Evolutionary conservation across 1,140 invertebrate species (phyloP).

Genomic region (Grapholita molesta): DNA sequence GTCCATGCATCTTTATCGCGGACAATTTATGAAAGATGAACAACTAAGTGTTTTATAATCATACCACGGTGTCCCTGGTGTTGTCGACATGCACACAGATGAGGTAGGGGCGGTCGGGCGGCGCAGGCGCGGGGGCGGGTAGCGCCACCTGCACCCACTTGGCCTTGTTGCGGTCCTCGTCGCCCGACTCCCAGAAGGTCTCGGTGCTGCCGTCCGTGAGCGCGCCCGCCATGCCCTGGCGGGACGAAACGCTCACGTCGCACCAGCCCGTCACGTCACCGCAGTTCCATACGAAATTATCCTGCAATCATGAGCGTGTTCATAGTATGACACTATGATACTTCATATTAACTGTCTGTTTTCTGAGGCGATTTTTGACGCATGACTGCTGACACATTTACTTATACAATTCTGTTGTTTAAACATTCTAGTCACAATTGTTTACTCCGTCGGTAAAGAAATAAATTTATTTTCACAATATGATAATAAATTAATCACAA

Average conservation of each 20-base stretch:
- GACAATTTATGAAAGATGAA: no score
- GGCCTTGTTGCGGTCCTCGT: slow-evolving; percentile 95
- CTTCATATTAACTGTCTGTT: no score
- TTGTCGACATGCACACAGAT: slow-evolving; percentile 96
- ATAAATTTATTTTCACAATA: no score
- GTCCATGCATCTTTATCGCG: no score
- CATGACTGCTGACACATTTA: no score
- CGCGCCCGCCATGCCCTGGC: slow-evolving; percentile 95
- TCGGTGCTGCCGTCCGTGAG: slow-evolving; percentile 97
- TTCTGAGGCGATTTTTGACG: no score
- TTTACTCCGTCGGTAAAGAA: no score
- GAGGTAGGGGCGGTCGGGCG: slow-evolving; percentile 81
- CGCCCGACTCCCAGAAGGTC: slow-evolving; percentile 99
- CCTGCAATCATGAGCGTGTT: slow-evolving; percentile 26
- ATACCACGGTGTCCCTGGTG: slow-evolving; percentile 91
- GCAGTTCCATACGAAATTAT: slow-evolving; percentile 56
- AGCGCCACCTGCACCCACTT: slow-evolving; percentile 82
- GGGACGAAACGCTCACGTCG: slow-evolving; percentile 93
- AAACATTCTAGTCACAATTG: no score
- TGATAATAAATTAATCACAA: no score
- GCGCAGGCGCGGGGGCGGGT: slow-evolving; percentile 67
- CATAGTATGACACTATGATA: no score
- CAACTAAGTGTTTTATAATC: slow-evolving; percentile 26
- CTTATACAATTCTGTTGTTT: no score
- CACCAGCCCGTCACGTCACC: slow-evolving; percentile 83